phyloP scores from a whole-genome alignment of 2,797 vertebrate genomes.

The Australoheros facetus region DNA sequence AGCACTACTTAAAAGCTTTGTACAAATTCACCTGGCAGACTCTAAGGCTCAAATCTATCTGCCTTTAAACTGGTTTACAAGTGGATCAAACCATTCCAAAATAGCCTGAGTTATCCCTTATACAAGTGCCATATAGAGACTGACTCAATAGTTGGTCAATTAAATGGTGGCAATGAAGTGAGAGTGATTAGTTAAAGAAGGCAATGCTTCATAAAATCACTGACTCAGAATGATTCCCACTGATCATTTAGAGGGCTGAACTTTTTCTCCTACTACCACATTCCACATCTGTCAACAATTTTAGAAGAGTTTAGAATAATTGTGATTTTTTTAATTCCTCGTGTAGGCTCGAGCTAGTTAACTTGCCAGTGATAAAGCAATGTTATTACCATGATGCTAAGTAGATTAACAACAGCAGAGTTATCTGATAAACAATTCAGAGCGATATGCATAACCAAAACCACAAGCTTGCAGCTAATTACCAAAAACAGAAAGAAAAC shows the following conservation, averaged over 20 bases:
- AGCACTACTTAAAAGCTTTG: conserved; percentile 1
- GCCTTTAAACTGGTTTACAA: conserved; percentile 32
- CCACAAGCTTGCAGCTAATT: conserved; percentile 12
- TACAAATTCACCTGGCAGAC: conserved; percentile 26
- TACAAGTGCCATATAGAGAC: conserved; percentile 35
- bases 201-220: conserved; percentile 10
- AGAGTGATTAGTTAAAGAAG: conserved; percentile 10
- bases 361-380: conserved; percentile 32
- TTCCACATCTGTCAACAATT: conserved; percentile 69
- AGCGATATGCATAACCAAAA: conserved; percentile 13
- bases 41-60: conserved; percentile 11
- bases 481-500: conserved; percentile 8
- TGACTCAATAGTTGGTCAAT: conserved; percentile 26
- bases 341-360: conserved; percentile 22
- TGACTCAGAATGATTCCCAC: conserved; percentile 30
- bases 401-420: conserved; percentile 58
- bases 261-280: conserved; percentile 44
- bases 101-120: conserved; percentile 28
- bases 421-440: conserved; percentile 32
- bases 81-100: conserved; percentile 45
- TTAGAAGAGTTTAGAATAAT: conserved; percentile 55
- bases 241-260: conserved; percentile 53
- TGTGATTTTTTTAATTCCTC: conserved; percentile 33
- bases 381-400: conserved; percentile 40
- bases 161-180: conserved; percentile 1